Percentiles rank a stretch among this genome's conserved stretches.
Evolutionary conservation across 1,140 invertebrate species (phyloP).

Genomic region (Drosophila athabasca): DNA sequence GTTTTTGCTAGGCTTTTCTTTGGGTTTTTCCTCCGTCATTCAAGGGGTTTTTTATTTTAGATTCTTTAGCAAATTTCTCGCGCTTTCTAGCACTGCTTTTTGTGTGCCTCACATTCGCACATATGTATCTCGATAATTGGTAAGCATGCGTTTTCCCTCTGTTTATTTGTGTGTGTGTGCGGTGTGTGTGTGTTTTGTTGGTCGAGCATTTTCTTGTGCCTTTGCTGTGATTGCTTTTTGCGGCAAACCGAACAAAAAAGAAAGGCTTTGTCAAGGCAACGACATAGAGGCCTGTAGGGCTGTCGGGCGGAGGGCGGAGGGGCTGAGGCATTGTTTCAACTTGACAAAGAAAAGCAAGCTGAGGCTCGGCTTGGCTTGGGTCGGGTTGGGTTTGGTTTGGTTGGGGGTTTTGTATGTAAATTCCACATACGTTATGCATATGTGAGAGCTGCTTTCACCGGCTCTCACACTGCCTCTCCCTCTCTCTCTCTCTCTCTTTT

Average conservation of each 20-base stretch:
- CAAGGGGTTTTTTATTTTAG: slow-evolving; percentile 11
- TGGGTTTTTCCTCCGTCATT: background rate
- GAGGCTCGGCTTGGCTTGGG: background rate
- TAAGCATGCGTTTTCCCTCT: slow-evolving; percentile 59
- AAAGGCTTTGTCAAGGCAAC: slow-evolving; percentile 68
- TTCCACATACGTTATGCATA: slow-evolving; percentile 54
- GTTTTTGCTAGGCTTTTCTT: slow-evolving; percentile 35
- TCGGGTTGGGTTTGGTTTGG: too few species aligned
- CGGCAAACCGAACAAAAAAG: slow-evolving; percentile 47
- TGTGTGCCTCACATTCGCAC: slow-evolving; percentile 50
- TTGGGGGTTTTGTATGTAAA: slow-evolving; percentile 49
- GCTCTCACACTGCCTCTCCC: background rate
- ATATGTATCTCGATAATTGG: slow-evolving; percentile 80
- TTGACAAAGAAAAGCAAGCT: slow-evolving; percentile 69
- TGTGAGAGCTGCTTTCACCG: slow-evolving; percentile 27
- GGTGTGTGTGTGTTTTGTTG: too few species aligned
- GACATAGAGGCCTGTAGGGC: background rate
- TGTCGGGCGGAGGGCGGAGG: background rate
- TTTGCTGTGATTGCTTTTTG: slow-evolving; percentile 76
- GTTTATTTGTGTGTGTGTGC: slow-evolving; percentile 3
- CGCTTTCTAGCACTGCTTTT: slow-evolving; percentile 49
- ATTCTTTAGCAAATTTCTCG: slow-evolving; percentile 50
- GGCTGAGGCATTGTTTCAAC: slow-evolving; percentile 55
- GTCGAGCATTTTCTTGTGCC: slow-evolving; percentile 56
- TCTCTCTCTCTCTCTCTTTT: background rate